Conservation (phyloP, 2,888 invertebrate genomes). For the Ornithoptera alexandrae region DNA sequence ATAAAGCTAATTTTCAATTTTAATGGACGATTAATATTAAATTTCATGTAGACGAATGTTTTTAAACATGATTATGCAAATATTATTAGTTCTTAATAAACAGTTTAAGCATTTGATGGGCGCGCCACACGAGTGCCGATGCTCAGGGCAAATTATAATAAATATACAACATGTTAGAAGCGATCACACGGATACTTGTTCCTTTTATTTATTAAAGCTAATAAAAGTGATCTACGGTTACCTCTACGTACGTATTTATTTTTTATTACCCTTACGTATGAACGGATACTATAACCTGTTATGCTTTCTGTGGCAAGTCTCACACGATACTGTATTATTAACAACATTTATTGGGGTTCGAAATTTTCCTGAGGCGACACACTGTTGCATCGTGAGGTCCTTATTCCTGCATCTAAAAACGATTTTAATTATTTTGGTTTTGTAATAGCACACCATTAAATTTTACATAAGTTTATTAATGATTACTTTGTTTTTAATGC, state of each 20-base stretch:
- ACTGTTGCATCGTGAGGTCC: constrained; percentile 42
- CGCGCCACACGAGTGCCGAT: constrained; percentile 54
- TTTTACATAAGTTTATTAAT: neutral
- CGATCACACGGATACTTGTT: constrained; percentile 74
- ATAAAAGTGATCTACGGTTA: constrained; percentile 77
- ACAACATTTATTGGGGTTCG: constrained; percentile 68
- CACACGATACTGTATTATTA: constrained; percentile 72
- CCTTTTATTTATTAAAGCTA: constrained; percentile 74
- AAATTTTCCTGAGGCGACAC: constrained; percentile 73
- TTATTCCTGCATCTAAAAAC: constrained; percentile 30
- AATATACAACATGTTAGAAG: constrained; percentile 76
- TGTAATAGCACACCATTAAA: neutral
- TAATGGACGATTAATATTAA: constrained; percentile 72
- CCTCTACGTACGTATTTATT: constrained; percentile 62
- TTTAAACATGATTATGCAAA: constrained; percentile 76
- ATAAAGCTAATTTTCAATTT: constrained; percentile 69
- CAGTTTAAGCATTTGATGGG: constrained; percentile 69
- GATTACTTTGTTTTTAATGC: neutral
- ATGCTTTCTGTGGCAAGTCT: constrained; percentile 64
- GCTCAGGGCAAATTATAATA: constrained; percentile 67
- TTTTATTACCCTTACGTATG: constrained; percentile 54
- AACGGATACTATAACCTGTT: constrained; percentile 62
- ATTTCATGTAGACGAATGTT: constrained; percentile 68
- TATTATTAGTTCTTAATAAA: constrained; percentile 76
- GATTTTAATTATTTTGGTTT: constrained; percentile 1